Base-by-base conservation (phyloP, 2,888 invertebrate species). In the Erebia aethiops region DNA sequence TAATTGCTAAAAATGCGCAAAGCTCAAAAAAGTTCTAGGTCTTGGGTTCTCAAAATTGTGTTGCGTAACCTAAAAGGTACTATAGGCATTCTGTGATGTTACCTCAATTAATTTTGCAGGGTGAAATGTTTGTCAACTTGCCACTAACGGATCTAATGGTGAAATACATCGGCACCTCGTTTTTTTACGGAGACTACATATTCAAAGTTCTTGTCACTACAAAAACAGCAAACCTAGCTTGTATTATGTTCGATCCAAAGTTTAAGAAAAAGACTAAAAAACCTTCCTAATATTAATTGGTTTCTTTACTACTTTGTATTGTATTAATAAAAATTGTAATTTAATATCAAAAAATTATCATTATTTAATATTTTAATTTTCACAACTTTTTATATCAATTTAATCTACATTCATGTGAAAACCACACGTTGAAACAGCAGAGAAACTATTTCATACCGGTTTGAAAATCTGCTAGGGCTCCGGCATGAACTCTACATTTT, bases 121-220 rank as follows among this genome's bases (percentile, higher is more conserved):
- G 80, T 10, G 68, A 51, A 13, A 78, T 78, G 56, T 67, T 63
- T n/a, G 69, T 74, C 18, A 70, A 76, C 7, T 57, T 80, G 11
- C 78, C 80, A 63, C 67, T 80, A 21, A 76, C 77, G 7, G 77
- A 78, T 35, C 74, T 77, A 14, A 74, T 77, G 62, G 63, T 76
- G 7, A 77, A 71, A 3, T 81, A 78, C 46, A 64, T 80, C 13
- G 83, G 82, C 0, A 71, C 73, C 14, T 75, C 79, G 7, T 82
- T 83, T 61, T 83, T 81, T 67, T 83, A 82, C 51, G 82, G 82
- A 0, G 74, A 81, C 43, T 81, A 77, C 57, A 35, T 77, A 16
- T 77, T 81, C 43, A 81, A 80, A 70, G 72, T 72, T 0, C n/a
- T 74, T 0, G 74, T 76, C 0, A 43, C 75, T 5, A 77, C 81